These are phyloP conservation scores for Nettapus auritus DNA, from an alignment of 2,113 vertebrate species.

Conservation along the genomic window DNA sequence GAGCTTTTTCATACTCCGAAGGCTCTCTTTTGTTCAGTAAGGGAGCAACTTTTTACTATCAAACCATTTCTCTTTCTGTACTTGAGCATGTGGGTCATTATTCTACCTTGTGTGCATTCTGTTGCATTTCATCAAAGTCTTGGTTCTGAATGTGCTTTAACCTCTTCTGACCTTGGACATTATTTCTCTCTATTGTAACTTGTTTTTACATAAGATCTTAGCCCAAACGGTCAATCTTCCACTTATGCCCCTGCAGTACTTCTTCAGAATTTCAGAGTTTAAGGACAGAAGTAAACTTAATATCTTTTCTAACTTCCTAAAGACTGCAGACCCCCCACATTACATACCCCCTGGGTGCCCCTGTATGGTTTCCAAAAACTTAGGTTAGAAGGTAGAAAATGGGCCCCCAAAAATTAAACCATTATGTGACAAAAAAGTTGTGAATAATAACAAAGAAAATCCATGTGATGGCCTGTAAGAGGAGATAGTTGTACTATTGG, in stretches of 20 bases:
- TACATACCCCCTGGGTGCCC: not conserved
- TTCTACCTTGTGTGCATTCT: conserved; percentile 20
- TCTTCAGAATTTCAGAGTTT: not conserved
- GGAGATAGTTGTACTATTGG: accelerated
- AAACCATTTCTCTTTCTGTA: conserved; percentile 35
- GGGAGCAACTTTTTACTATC: not conserved
- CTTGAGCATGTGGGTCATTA: not conserved
- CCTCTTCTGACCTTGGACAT: not conserved
- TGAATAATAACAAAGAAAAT: not conserved
- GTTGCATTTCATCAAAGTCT: not conserved
- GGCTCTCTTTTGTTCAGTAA: not conserved
- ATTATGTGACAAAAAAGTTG: not conserved
- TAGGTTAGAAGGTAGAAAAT: not conserved
- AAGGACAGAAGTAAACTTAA: not conserved
- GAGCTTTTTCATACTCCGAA: not conserved
- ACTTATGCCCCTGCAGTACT: not conserved
- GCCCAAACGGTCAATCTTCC: not conserved
- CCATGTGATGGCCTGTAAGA: not conserved
- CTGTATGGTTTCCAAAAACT: not conserved
- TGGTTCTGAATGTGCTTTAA: conserved; percentile 17
- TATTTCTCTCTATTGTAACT: not conserved
- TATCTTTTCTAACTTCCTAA: not conserved
- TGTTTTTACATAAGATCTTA: conserved; percentile 13
- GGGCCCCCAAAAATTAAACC: not conserved
- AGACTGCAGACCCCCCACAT: not conserved